A percentile compares a stretch with the other conserved stretches of the same genome.
These are phyloP conservation scores for Leptoclinus maculatus DNA, from an alignment of 2,797 vertebrate species.

Conservation along the genomic window DNA sequence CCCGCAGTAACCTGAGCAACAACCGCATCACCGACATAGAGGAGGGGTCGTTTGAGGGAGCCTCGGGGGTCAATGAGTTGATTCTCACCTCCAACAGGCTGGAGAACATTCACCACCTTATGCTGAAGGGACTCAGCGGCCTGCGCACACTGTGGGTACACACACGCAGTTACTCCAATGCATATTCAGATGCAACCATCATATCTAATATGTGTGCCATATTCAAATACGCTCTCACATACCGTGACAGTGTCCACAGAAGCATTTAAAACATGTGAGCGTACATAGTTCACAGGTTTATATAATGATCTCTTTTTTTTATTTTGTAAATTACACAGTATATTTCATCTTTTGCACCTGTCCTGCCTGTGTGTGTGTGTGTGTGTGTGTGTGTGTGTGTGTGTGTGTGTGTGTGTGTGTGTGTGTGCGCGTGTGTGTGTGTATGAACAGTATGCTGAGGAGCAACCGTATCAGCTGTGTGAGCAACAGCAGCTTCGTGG, in stretches of 20 bases:
- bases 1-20: slow-evolving; percentile 94
- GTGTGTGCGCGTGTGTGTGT: slow-evolving; percentile 53
- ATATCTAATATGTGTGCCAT: slow-evolving; percentile 16
- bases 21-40: slow-evolving; percentile 99
- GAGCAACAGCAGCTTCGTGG: slow-evolving; percentile 95
- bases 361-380: slow-evolving; percentile 25
- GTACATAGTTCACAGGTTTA: slow-evolving; percentile 30
- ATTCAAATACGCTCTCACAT: slow-evolving; percentile 34
- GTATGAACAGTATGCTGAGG: slow-evolving; percentile 91
- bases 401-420: slow-evolving; percentile 44
- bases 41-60: slow-evolving; percentile 96
- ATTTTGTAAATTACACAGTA: neutral
- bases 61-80: slow-evolving; percentile 93
- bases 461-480: slow-evolving; percentile 98
- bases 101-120: slow-evolving; percentile 92
- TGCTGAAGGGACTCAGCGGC: slow-evolving; percentile 94
- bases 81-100: slow-evolving; percentile 95
- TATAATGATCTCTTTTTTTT: neutral
- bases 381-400: slow-evolving; percentile 54
- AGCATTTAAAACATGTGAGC: slow-evolving; percentile 13
- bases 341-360: neutral
- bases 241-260: slow-evolving; percentile 11
- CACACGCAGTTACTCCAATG: slow-evolving; percentile 26
- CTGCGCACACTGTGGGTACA: slow-evolving; percentile 95
- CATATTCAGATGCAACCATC: slow-evolving; percentile 28